Base-by-base conservation (phyloP, 2,113 vertebrate genomes). In the Ctenodactylus gundi region DNA sequence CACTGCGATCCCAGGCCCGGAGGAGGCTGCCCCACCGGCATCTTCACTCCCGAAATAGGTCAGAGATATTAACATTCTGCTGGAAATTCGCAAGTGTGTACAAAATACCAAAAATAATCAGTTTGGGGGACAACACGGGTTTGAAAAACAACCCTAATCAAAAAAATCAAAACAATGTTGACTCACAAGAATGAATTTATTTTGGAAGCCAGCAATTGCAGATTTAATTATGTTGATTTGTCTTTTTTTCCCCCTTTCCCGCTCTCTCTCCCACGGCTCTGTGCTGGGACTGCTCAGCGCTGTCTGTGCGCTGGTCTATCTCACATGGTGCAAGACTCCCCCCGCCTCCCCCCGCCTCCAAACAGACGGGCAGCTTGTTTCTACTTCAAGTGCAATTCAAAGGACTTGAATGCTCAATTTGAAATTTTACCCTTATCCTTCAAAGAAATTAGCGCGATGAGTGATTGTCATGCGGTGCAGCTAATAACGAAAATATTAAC, bases 101-200 rank as follows among this genome's bases (percentile, higher is more conserved):
- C 88, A 73, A 95, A 94, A 93, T 65, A 88, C 92, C 3, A 2
- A 46, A 87, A 94, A 89, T 55, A 86, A 95, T 89, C 86, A 34
- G 55, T 62, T 60, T 93, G 72, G 85, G 76, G 51, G 65, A 82
- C 87, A 73, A 80, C 76, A 85, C 4, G 78, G 36, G 34, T 91
- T 94, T 75, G 85, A 78, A 95, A 97, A 96, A 85, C 94, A 96
- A 96, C 91, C 39, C 64, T 84, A 81, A 96, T 91, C 93, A 84
- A 73, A 82, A n/a, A 95, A 84, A 82, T 81, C 91, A 85, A 92
- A 94, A 85, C 88, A 90, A 53, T 31, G 60, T 91, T 84, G 95
- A 89, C 88, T 94, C 94, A 73, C 88, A 82, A 88, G 92, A 92
- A 88, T 60, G 75, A 53, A 84, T 86, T 75, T 57, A 67, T 92